phyloP scores from a whole-genome alignment of 2,113 vertebrate species.

The Parus major region DNA sequence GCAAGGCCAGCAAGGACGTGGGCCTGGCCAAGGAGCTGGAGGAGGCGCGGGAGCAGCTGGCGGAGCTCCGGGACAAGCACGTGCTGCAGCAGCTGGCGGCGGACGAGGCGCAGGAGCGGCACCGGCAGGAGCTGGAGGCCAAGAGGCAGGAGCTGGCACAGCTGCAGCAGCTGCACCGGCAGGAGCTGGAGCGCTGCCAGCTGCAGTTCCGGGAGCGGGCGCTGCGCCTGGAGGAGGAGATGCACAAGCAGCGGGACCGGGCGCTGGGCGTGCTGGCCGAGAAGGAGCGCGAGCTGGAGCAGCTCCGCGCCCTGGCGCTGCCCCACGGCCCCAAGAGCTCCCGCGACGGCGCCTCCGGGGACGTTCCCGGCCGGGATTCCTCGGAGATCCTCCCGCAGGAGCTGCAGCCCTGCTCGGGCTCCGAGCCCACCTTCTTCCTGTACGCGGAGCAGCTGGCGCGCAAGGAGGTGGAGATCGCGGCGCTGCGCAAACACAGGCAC shows the following conservation, averaged over 20 bases:
- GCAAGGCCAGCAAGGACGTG: slow-evolving; percentile 84
- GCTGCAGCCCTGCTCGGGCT: slow-evolving; percentile 52
- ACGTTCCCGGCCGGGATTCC: rapidly evolving
- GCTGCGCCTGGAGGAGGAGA: slow-evolving; percentile 85
- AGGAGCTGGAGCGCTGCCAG: slow-evolving; percentile 82
- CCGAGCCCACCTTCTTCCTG: slow-evolving; percentile 87
- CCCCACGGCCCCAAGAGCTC: background rate
- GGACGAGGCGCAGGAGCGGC: slow-evolving; percentile 78
- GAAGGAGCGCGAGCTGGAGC: slow-evolving; percentile 91
- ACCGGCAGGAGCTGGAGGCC: slow-evolving; percentile 74
- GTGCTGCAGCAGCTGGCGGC: slow-evolving; percentile 82
- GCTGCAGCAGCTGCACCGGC: slow-evolving; percentile 81
- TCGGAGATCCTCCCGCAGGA: slow-evolving; percentile 76
- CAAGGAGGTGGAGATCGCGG: slow-evolving; percentile 83
- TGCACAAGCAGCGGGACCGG: slow-evolving; percentile 90
- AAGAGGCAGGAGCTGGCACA: slow-evolving; percentile 65
- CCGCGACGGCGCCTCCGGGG: rapidly evolving
- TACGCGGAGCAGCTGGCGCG: slow-evolving; percentile 92
- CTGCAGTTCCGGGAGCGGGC: slow-evolving; percentile 79
- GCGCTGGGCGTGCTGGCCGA: slow-evolving; percentile 88
- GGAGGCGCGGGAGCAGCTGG: slow-evolving; percentile 86
- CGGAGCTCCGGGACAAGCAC: slow-evolving; percentile 90
- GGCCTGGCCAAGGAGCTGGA: slow-evolving; percentile 85
- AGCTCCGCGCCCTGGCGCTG: slow-evolving; percentile 65
- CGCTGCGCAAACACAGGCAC: slow-evolving; percentile 83